These are phyloP conservation scores for Dryocosmus kuriphilus DNA, from an alignment of 2,888 invertebrate genomes.

Conservation along the genomic window DNA sequence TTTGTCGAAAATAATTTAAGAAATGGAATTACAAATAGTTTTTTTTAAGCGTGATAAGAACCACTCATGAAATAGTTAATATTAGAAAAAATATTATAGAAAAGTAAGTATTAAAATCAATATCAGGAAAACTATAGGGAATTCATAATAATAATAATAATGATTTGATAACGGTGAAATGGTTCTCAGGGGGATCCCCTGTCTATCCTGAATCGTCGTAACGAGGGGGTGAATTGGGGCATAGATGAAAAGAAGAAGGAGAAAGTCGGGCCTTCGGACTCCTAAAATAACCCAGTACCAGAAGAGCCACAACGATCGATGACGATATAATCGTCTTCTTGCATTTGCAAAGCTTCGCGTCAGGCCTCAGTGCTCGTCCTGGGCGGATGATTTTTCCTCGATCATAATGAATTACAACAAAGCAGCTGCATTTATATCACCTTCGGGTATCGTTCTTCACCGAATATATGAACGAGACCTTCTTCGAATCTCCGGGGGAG, in stretches of 20 bases:
- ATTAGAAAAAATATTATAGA: too few relatives aligned
- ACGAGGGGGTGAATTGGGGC: not conserved
- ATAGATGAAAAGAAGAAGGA: not conserved
- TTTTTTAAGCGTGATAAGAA: too few relatives aligned
- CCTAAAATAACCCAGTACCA: slow-evolving; percentile 10
- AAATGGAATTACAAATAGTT: too few relatives aligned
- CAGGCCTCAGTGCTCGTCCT: slow-evolving; percentile 40
- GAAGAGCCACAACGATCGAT: not conserved
- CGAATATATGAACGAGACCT: slow-evolving; percentile 30
- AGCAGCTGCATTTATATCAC: slow-evolving; percentile 53
- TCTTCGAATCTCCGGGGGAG: not conserved
- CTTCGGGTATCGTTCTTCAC: slow-evolving; percentile 47
- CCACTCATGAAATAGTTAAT: too few relatives aligned
- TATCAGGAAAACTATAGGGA: too few relatives aligned
- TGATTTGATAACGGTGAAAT: slow-evolving; percentile 42
- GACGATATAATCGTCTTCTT: slow-evolving; percentile 28
- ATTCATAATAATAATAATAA: too few relatives aligned
- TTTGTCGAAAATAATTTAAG: too few relatives aligned
- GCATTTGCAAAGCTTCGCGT: slow-evolving; percentile 36
- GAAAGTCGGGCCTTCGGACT: slow-evolving; percentile 2
- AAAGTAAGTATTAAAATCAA: too few relatives aligned
- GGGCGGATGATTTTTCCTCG: slow-evolving; percentile 55
- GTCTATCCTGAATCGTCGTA: slow-evolving; percentile 28
- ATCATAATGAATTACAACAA: slow-evolving; percentile 58
- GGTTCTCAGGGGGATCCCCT: slow-evolving; percentile 39